Base-by-base conservation (phyloP, 1,140 invertebrate genomes). In the Bombus huntii region DNA sequence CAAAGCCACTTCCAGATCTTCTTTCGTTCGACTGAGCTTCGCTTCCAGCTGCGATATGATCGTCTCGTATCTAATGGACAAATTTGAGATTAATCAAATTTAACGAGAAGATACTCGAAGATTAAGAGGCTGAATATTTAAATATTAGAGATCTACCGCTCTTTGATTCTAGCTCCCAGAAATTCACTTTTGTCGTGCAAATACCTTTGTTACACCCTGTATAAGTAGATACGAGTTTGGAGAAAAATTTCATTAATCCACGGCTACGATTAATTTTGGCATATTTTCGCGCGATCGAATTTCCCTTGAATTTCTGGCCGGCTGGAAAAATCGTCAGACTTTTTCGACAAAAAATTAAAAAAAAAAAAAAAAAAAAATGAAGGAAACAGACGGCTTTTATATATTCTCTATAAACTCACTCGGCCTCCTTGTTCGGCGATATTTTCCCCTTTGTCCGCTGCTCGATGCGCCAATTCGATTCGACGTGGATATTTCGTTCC, bases 21-120 rank as follows among this genome's bases (percentile, higher is more conserved):
- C 6, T 47, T 66, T 86, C 2, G 81, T 57, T 1, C 47, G 39
- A 9, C 28, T 10, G 18, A 92, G 84, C 78, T 91, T 77, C n/a
- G 65, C 70, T 15, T 92, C 74, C 2, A 92, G 82, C 18, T 91
- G 76, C 13, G 59, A 59, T 66, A 91, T 88, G 10, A 88, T 88
- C 37, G 39, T 81, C 66, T 86, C 79, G 47, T 87, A 78, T 37
- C 75, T 88, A 22, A 59, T 37, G 15, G 4, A 5, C 5, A 53
- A 18, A 53, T 53, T 53, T 22, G 1, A 22, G 47, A 22, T 53
- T 53, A 22, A 53, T 0, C 2, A 53, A 53, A 53, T 53, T 53
- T 53, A 22, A 0, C 47, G 1, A 53, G 47, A 8, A 53, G 18
- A 22, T 53, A 53, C 18, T 53, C 47, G 47, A 53, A 53, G 6